Evolutionary conservation across 2,797 vertebrate genomes (phyloP).

Genomic region (Erethizon dorsatum): DNA sequence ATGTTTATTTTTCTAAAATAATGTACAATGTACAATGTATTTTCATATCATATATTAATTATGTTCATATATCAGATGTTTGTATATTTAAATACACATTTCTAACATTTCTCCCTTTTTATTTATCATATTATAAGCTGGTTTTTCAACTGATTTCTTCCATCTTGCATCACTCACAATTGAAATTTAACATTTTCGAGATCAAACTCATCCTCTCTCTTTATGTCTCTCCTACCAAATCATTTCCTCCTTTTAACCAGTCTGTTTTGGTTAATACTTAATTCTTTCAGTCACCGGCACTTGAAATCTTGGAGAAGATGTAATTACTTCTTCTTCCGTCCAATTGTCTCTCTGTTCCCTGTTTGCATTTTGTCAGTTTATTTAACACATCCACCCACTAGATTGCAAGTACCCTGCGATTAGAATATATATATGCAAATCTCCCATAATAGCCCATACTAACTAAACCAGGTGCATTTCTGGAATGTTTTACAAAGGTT

Average conservation of each 20-base stretch:
- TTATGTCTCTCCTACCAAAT: not conserved
- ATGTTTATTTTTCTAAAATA: not conserved
- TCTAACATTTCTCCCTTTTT: not conserved
- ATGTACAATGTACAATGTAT: not conserved
- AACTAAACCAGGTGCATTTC: slow-evolving; percentile 20
- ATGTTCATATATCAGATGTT: not conserved
- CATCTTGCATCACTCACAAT: not conserved
- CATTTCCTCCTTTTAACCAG: not conserved
- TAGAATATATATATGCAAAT: not conserved
- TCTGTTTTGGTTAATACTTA: not conserved
- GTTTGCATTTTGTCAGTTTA: not conserved
- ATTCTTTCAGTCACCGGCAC: not conserved
- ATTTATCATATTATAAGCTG: slow-evolving; percentile 3
- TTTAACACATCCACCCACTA: not conserved
- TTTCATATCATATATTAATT: slow-evolving; percentile 1
- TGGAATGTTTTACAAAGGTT: slow-evolving; percentile 17
- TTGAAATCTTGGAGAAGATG: slow-evolving; percentile 24
- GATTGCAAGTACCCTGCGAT: not conserved
- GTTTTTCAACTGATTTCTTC: not conserved
- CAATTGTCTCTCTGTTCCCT: not conserved
- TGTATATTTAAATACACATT: not conserved
- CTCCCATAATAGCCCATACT: not conserved
- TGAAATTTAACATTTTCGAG: not conserved
- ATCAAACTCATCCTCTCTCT: not conserved
- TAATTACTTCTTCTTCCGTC: not conserved